Percentiles rank a stretch among this genome's conserved stretches.
phyloP scores from a whole-genome alignment of 2,797 vertebrate species.

The Coluber constrictor region DNA sequence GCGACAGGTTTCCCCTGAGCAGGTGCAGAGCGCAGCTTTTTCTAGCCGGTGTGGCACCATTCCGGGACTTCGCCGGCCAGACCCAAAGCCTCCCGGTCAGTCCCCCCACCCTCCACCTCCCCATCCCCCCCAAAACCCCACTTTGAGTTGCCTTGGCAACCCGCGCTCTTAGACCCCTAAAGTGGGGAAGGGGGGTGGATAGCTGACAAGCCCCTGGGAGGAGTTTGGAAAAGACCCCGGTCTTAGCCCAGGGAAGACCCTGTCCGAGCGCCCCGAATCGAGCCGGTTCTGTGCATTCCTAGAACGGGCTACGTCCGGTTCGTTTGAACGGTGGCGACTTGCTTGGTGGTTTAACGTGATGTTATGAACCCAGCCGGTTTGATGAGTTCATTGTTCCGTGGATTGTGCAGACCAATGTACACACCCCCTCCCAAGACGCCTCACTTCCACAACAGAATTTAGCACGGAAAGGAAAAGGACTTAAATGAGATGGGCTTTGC shows the following conservation, averaged over 20 bases:
- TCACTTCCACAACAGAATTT: background rate
- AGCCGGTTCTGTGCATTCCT: background rate
- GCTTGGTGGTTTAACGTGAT: background rate
- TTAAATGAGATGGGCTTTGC: background rate
- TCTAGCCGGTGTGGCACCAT: background rate
- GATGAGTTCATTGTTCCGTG: background rate
- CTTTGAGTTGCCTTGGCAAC: background rate
- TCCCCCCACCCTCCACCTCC: too few species aligned
- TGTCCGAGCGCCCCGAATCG: background rate
- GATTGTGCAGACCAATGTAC: background rate
- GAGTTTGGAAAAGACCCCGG: background rate
- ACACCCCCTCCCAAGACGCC: background rate
- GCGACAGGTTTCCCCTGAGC: background rate
- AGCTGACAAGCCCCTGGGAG: background rate
- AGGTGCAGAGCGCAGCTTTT: background rate
- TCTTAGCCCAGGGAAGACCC: background rate
- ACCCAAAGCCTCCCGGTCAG: background rate
- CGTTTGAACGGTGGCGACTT: background rate
- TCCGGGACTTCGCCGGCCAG: background rate
- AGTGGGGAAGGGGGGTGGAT: background rate
- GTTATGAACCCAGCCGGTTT: background rate
- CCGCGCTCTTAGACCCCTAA: background rate
- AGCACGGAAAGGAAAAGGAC: background rate
- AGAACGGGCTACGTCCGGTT: background rate
- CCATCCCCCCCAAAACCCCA: background rate